A percentile compares a stretch with the other conserved stretches of the same genome.
phyloP scores from a whole-genome alignment of 2,113 vertebrate species.

The Pluvialis apricaria region DNA sequence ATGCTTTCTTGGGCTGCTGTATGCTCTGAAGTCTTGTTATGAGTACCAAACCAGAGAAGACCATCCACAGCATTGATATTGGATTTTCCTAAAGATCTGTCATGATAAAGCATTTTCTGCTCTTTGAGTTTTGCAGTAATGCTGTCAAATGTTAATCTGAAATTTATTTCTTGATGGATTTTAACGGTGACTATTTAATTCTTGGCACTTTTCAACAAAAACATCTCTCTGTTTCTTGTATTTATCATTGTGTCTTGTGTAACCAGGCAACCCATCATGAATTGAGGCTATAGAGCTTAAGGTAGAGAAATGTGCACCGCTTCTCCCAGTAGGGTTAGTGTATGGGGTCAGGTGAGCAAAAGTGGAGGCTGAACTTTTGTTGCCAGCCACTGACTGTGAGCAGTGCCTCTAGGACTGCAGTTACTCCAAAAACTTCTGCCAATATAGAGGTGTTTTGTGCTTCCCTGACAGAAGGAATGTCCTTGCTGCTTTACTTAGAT shows the following conservation, averaged over 20 bases:
- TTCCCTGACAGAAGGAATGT: neutral
- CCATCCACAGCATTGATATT: neutral
- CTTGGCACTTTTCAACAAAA: neutral
- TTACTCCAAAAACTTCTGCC: neutral
- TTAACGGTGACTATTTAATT: neutral
- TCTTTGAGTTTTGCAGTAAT: neutral
- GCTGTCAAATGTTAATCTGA: neutral
- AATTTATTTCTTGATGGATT: neutral
- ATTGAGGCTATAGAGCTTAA: neutral
- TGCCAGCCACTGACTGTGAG: neutral
- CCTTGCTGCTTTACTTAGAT: neutral
- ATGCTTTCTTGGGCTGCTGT: neutral
- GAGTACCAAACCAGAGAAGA: neutral
- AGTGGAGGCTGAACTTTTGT: neutral
- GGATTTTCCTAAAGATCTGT: neutral
- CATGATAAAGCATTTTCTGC: neutral
- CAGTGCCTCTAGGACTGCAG: neutral
- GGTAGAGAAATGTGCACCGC: neutral
- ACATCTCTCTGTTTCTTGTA: neutral
- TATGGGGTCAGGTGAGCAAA: neutral
- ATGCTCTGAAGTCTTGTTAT: neutral
- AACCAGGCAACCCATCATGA: neutral
- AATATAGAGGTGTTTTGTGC: neutral
- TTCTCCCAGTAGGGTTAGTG: neutral
- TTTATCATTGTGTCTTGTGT: neutral